Conservation (phyloP, 1,140 invertebrate species). For the Calliopsis andreniformis region DNA sequence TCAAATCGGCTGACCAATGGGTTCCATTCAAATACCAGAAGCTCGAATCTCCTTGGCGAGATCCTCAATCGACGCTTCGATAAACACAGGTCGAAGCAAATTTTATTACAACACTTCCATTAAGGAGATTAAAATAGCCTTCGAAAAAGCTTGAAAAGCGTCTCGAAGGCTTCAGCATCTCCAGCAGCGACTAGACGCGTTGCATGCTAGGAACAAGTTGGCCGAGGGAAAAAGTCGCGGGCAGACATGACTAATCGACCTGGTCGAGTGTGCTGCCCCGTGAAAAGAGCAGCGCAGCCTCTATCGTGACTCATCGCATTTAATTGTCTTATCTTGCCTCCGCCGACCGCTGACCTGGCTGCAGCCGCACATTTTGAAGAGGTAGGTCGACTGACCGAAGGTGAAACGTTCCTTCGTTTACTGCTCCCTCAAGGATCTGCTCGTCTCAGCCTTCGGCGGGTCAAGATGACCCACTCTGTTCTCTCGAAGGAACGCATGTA, state of each 20-base stretch:
- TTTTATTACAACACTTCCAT: too few relatives aligned
- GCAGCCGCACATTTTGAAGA: not conserved
- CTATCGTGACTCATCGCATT: slow-evolving; percentile 36
- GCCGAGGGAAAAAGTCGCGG: not conserved
- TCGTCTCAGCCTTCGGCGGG: not conserved
- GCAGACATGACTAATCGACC: slow-evolving; percentile 11
- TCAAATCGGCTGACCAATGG: not conserved
- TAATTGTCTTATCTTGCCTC: slow-evolving; percentile 27
- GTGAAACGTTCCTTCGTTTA: not conserved
- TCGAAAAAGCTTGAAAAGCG: not conserved
- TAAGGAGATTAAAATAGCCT: too few relatives aligned
- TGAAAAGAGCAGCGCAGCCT: not conserved
- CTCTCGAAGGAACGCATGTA: not conserved
- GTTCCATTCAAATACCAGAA: not conserved
- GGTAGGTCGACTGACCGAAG: not conserved
- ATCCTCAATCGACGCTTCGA: too few relatives aligned
- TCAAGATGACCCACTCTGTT: not conserved
- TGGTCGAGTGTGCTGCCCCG: not conserved
- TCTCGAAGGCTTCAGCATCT: not conserved
- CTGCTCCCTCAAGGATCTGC: not conserved
- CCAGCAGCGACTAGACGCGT: not conserved
- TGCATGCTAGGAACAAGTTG: not conserved
- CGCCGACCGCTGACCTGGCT: not conserved
- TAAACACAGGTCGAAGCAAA: too few relatives aligned
- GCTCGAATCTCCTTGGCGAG: not conserved